Conservation (phyloP, 1,140 invertebrate genomes). For the Araneus ventricosus region DNA sequence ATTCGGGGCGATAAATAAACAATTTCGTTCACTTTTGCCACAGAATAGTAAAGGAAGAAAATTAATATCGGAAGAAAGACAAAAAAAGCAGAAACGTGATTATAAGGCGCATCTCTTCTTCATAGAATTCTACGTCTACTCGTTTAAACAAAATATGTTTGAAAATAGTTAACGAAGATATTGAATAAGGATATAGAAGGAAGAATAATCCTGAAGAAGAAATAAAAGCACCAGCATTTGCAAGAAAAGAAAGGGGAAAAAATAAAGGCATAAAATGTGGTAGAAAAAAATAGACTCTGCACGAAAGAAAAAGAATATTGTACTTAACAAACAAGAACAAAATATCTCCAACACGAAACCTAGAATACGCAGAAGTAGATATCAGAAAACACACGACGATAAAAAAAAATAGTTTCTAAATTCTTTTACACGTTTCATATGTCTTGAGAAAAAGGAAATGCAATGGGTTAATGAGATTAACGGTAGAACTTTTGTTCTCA, state of each 20-base stretch:
- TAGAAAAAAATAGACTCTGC: not conserved
- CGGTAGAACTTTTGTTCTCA: conserved; percentile 31
- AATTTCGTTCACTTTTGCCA: not conserved
- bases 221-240: not conserved
- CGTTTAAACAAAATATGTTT: not conserved
- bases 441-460: conserved; percentile 15
- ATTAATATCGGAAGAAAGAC: not conserved
- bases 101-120: not conserved
- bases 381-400: not conserved
- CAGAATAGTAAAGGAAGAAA: not conserved
- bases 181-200: not conserved
- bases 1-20: not conserved
- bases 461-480: conserved; percentile 55
- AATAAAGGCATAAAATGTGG: not conserved
- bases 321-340: conserved; percentile 21
- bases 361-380: not conserved
- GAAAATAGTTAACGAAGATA: not conserved
- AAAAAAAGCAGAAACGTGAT: not conserved
- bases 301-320: not conserved
- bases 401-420: not conserved
- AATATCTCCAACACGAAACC: not conserved
- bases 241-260: not conserved
- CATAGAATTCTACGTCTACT: not conserved
- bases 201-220: not conserved
- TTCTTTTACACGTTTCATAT: not conserved